Percentiles rank a stretch among this genome's conserved stretches.
Conservation (phyloP, 2,113 vertebrate genomes). For the Rafetus swinhoei region DNA sequence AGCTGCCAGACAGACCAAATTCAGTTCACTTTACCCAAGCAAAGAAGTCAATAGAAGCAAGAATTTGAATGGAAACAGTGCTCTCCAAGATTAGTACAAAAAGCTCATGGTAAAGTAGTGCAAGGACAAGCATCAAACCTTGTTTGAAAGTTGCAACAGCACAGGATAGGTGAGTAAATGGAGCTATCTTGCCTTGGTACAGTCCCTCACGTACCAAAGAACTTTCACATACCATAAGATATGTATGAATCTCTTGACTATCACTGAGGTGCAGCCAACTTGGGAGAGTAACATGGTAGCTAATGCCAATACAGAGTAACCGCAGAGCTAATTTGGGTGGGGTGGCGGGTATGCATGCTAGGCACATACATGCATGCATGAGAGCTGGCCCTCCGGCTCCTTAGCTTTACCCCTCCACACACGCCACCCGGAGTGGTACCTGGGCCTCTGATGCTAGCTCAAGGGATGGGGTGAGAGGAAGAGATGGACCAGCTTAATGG, state of each 20-base stretch:
- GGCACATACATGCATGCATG: too few species aligned
- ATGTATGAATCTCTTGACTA: accelerated
- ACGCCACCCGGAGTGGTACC: too few species aligned
- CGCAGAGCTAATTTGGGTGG: too few species aligned
- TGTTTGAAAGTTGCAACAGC: background rate
- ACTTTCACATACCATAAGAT: background rate
- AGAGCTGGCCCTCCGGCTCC: too few species aligned
- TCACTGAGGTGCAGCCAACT: accelerated
- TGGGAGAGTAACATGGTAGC: accelerated
- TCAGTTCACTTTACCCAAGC: accelerated
- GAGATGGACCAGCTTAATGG: too few species aligned
- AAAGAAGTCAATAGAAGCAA: background rate
- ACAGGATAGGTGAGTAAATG: background rate
- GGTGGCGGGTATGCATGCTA: too few species aligned
- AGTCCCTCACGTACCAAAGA: background rate
- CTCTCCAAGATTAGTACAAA: too few species aligned
- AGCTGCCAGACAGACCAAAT: background rate
- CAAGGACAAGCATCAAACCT: background rate
- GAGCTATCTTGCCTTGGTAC: accelerated
- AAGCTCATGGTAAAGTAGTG: too few species aligned
- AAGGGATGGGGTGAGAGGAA: too few species aligned
- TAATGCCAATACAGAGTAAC: accelerated
- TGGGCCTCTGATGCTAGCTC: too few species aligned
- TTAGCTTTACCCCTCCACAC: too few species aligned
- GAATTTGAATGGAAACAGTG: too few species aligned